Base-by-base conservation (phyloP, 2,888 invertebrate species). In the Leptopilina drosophilae region DNA sequence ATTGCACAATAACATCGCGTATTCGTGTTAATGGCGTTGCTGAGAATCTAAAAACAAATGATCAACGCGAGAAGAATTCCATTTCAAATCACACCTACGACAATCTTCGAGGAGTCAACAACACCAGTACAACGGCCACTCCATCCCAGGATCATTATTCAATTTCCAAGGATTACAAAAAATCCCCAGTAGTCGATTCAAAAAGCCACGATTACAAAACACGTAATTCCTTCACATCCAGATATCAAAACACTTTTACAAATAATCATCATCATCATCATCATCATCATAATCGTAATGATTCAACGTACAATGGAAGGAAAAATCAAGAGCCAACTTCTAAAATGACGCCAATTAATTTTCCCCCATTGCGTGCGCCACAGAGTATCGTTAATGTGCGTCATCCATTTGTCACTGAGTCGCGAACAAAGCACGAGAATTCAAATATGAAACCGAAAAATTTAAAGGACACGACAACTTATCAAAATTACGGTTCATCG, bases 371-470 rank as follows among this genome's bases (percentile, higher is more conserved):
- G 5, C 83, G 88, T 7, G 87, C 89, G 0, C 87, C 88, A 0
- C 90, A 89, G 76, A 89, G 87, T 26, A 88, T 90, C 59, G 88
- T 89, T 7, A 89, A 90, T 75, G 87, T 87, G 33, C 87, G 87
- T 2, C 87, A 89, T 77, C 88, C 88, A 0, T 86, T 90, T 46
- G 86, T 89, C 5, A 88, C 88, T 5, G 88, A 90, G 53, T 84
- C 88, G 5, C 84, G 89, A 66, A 86, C 84, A 12, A 90, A 89
- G 62, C 86, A 87, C 66, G 85, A 81, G 77, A 84, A 81, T 26
- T 8, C n/a, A 14, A 89, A 87, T 77, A 73, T 84, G 11, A 89
- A 88, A 53, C 76, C 85, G 40, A 84, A 86, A 76, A 46, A 42
- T 62, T 64, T 11, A 89, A 89, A 33, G 89, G 89, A 14, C 8